Base-by-base conservation (phyloP, 2,797 vertebrate species). In the Chanos chanos region DNA sequence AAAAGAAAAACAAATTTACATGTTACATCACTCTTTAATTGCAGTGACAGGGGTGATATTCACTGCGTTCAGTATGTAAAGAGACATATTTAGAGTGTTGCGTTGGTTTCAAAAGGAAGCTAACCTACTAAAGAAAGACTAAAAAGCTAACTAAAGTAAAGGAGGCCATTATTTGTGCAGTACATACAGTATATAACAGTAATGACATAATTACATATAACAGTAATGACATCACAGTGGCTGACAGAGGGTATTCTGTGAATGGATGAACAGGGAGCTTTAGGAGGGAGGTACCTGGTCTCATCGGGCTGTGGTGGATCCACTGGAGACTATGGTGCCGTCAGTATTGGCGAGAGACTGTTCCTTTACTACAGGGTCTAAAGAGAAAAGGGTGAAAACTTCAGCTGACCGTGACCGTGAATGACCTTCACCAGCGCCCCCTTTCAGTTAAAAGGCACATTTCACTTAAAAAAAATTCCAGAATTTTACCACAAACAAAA, bases 291-390 rank as follows among this genome's bases (percentile, higher is more conserved):
- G 75, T 62, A 90, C 89, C 87, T 87, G 82, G 75, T 59, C 64
- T 77, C 66, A 89, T 88, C 89, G 88, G 83, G 86, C 87, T 63
- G 87, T 81, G 67, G 89, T 87, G 64, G 88, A 87, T 78, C 84
- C 82, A 78, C 83, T 87, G 80, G 88, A 83, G 84, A 85, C 85
- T 85, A 89, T 86, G 71, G 82, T 83, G 79, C 85, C 77, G 59
- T 89, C 86, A 58, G 83, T 78, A 63, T 85, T 89, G 82, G 82
- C 74, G 61, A 87, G 86, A 16, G 82, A 81, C 44, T 89, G 87
- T 74, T 89, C 87, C 78, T 90, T 89, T 79, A 90, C 77, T 71
- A 91, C 88, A 13, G 87, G 87, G 81, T 89, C 89, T 91, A 61
- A 12, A 62, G 9, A 48, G 25, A 31, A 6, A 25, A 27, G 6